These are phyloP conservation scores for Corapipo altera DNA, from an alignment of 2,113 vertebrate species.

Conservation along the genomic window DNA sequence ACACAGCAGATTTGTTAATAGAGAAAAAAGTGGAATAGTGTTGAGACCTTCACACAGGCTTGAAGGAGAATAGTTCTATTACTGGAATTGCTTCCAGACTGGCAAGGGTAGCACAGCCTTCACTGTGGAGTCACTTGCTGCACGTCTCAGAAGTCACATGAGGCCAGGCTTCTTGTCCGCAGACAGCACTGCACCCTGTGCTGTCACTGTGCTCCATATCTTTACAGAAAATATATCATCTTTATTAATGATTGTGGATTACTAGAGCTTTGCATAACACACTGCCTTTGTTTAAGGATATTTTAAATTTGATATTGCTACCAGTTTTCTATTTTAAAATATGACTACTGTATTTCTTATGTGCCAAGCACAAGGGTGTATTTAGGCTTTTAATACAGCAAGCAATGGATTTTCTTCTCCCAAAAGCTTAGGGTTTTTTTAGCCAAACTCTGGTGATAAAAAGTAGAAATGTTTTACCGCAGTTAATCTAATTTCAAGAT, in stretches of 20 bases:
- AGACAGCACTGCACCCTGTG: neutral
- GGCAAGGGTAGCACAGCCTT: neutral
- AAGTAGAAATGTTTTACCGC: neutral
- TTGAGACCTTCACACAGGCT: neutral
- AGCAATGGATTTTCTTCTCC: neutral
- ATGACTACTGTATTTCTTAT: neutral
- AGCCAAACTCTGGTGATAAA: neutral
- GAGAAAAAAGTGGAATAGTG: neutral
- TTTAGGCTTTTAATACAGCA: neutral
- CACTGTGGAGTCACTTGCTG: neutral
- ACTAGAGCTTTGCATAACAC: neutral
- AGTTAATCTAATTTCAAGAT: slow-evolving; percentile 36
- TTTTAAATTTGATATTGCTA: slow-evolving; percentile 14
- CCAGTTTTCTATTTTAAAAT: neutral
- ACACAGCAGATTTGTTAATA: neutral
- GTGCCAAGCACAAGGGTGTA: neutral
- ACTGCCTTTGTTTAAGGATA: neutral
- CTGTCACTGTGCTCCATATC: neutral
- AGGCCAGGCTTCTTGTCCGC: neutral
- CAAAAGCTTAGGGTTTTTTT: neutral
- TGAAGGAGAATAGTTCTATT: neutral
- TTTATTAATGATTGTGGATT: neutral
- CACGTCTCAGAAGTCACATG: accelerated
- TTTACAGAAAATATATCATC: neutral
- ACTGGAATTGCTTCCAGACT: neutral